Evolutionary conservation across 2,888 invertebrate genomes (phyloP).

Genomic region (Coleophora deauratella): DNA sequence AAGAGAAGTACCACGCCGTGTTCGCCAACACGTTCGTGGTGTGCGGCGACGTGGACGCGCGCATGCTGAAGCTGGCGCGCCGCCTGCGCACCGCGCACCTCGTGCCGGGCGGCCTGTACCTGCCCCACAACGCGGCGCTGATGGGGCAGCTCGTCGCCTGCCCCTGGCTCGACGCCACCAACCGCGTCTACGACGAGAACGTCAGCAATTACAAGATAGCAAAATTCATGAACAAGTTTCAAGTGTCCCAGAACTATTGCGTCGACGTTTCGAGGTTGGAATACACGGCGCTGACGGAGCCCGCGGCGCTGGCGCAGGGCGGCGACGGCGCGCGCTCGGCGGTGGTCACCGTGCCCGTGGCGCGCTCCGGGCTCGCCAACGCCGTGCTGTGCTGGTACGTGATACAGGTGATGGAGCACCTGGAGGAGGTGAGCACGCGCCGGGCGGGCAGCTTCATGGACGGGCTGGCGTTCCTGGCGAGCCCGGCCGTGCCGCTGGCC

Average conservation of each 20-base stretch:
- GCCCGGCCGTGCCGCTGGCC: conserved; percentile 35
- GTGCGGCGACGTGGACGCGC: conserved; percentile 72
- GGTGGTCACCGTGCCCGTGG: conserved; percentile 34
- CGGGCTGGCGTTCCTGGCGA: conserved; percentile 60
- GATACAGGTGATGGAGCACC: conserved; percentile 53
- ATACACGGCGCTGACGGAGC: conserved; percentile 50
- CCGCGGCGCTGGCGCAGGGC: conserved; percentile 33
- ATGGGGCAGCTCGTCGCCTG: conserved; percentile 75
- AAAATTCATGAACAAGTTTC: conserved; percentile 72
- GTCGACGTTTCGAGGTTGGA: conserved; percentile 56
- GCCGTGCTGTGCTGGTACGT: conserved; percentile 73
- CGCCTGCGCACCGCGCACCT: conserved; percentile 44
- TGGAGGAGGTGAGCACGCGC: conserved; percentile 52
- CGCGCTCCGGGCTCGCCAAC: conserved; percentile 52
- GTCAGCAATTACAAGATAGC: conserved; percentile 69
- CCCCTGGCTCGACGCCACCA: conserved; percentile 72
- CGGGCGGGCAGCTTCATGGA: conserved; percentile 55
- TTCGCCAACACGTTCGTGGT: conserved; percentile 69
- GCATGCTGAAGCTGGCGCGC: conserved; percentile 32
- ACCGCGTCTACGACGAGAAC: conserved; percentile 72
- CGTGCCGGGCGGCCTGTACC: conserved; percentile 51
- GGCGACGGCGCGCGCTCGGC: conserved; percentile 20
- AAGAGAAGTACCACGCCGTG: conserved; percentile 66
- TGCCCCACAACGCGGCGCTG: conserved; percentile 70
- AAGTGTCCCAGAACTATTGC: conserved; percentile 73